Evolutionary conservation across 1,140 invertebrate genomes (phyloP), one percentile per base, ranked within the genome.

Genomic region (Drosophila malerkotliana): DNA sequence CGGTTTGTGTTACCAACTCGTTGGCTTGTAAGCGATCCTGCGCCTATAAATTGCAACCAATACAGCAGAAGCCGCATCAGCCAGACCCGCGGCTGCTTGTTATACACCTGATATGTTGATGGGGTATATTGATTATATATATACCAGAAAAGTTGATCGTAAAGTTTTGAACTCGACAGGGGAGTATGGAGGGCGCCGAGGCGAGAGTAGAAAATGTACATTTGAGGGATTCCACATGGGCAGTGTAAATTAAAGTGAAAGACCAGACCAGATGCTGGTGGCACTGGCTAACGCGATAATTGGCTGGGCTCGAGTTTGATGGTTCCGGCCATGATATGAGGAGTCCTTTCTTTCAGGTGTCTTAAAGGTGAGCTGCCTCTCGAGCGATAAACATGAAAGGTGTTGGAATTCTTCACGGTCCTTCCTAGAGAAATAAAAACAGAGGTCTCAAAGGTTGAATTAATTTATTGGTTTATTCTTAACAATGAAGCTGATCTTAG

Each of bases 21-120:
- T 67, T 85, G 77, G 82, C 82, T 87, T 85, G 81, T 87, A 85
- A 85, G 77, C 69, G 81, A 85, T 85, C 81, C 81, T 85, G 82
- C 78, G 81, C 69, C 82, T 85, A 85, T 85, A 85, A 85, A 85
- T 85, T 85, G 81, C 81, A 87, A 87, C 83, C 78, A 77, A 84
- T 77, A 69, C 80, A 77, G 47, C 48, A 57, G 51, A 67, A 51
- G 52, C 58, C 30, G 39, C 37, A 44, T 41, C 44, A 49, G 21
- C 45, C 34, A 54, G 58, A 68, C 81, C 81, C 81, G 81, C 81
- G 81, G 81, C 81, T 85, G 82, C 81, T 85, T 87, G 73, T 87
- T 87, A 82, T 78, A 87, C 74, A 66, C 77, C 55, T 60, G 54
- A 47, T 4, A 26, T 64, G 67, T 63, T 57, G 37, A 73, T 73